phyloP scores from a whole-genome alignment of 1,140 invertebrate species.

The Galendromus occidentalis region DNA sequence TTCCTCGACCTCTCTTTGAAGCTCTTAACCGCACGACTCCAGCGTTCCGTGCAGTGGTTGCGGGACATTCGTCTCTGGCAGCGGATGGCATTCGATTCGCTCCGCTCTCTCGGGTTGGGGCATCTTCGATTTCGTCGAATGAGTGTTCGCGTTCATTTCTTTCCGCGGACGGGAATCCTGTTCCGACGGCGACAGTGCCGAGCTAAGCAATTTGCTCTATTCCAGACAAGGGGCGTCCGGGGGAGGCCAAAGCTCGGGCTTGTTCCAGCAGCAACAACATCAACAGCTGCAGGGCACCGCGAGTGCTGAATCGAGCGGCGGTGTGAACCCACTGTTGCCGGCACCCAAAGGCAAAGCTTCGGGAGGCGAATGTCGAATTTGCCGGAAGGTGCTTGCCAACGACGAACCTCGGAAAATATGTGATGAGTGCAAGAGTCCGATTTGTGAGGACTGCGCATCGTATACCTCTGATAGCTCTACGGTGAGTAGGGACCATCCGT shows the following conservation, averaged over 20 bases:
- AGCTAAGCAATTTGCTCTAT: neutral
- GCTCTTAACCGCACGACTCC: no score
- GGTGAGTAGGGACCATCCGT: neutral
- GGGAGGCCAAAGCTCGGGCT: neutral
- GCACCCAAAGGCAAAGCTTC: neutral
- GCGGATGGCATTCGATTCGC: no score
- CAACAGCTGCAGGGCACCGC: no score
- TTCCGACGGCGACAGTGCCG: no score
- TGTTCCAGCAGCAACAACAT: no score
- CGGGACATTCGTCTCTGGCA: no score
- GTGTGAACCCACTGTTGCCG: neutral
- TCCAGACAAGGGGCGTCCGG: slow-evolving; percentile 10
- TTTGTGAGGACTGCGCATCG: slow-evolving; percentile 9
- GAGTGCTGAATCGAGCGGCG: neutral
- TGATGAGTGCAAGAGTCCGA: slow-evolving; percentile 7
- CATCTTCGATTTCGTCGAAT: no score
- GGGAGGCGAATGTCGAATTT: neutral
- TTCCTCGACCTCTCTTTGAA: no score
- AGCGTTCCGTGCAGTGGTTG: no score
- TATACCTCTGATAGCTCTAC: neutral
- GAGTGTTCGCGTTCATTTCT: no score
- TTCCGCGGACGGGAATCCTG: no score
- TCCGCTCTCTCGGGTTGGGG: no score
- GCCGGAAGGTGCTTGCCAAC: neutral
- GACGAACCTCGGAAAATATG: neutral